Evolutionary conservation across 2,113 vertebrate genomes (phyloP), one percentile per base, ranked within the genome.

Genomic region (Ictalurus furcatus): DNA sequence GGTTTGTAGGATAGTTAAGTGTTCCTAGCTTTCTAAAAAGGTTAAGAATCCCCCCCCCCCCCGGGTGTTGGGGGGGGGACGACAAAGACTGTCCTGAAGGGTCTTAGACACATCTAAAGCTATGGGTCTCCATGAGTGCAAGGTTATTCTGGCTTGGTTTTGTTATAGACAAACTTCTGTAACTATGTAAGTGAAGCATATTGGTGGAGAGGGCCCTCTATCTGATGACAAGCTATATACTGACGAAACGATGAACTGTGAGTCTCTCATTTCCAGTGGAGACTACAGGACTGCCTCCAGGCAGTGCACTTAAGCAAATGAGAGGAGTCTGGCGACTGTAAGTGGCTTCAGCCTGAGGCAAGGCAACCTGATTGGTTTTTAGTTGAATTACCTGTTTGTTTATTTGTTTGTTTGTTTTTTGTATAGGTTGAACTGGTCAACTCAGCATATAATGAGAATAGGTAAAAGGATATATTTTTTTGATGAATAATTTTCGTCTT

Each of bases 161-260:
- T 63, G 34, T 63, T 63, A 61, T 28, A 84, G 59, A 44, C 80
- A 83, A 83, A 83, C 81, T 37, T 84, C 58, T 63, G 81, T 63
- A 44, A 63, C 34, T 28, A 28, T 63, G 81, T 63, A 84, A 63
- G 81, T 40, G 21, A 92, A 92, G 74, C 65, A 78, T 91, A 93
- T 81, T 34, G 44, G 78, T 81, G 30, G 54, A 85, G 85, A 89
- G 44, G 69, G 73, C 65, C 80, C 52, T 84, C 85, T 40, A 80
- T 44, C 88, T 91, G 78, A 91, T 87, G 90, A 89, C 87, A 86
- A 84, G 87, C 80, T 84, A 67, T 23, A 84, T 87, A 73, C 85
- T 87, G 52, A 84, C 87, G 93, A 90, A 94, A 94, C 90, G 94
- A 92, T 94, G 93, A 94, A 93, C 92, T 85, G 81, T 74, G 63